A percentile compares a stretch with the other conserved stretches of the same genome.
These are phyloP conservation scores for Ara ararauna DNA, from an alignment of 2,797 vertebrate genomes.

Conservation along the genomic window DNA sequence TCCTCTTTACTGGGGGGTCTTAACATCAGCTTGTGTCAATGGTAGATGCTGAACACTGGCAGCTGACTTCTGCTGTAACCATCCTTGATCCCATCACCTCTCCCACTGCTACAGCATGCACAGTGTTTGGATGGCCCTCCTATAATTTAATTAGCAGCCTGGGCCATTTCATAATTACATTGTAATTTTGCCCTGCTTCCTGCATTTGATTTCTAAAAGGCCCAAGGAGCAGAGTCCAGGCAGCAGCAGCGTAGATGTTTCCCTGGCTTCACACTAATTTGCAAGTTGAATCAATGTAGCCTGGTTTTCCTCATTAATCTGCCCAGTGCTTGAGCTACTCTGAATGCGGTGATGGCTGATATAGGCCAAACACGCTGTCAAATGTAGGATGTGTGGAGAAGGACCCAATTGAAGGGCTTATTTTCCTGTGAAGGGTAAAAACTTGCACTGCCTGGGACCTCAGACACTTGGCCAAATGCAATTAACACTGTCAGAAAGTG, in stretches of 20 bases:
- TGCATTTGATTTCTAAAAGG: neutral
- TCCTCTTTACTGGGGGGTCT: neutral
- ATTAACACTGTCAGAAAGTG: neutral
- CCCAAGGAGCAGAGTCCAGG: neutral
- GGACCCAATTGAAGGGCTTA: neutral
- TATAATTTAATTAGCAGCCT: neutral
- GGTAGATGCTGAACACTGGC: neutral
- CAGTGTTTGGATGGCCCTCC: neutral
- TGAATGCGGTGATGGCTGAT: neutral
- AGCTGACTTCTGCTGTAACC: neutral
- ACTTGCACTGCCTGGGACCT: neutral
- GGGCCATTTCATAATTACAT: neutral
- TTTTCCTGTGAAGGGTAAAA: neutral
- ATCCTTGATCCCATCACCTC: neutral
- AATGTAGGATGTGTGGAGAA: neutral
- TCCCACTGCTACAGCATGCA: neutral
- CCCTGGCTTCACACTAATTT: neutral
- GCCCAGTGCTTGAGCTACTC: neutral
- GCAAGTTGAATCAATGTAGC: neutral
- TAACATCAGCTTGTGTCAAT: neutral
- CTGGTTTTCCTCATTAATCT: neutral
- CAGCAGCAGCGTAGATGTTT: neutral
- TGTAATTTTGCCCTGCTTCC: neutral
- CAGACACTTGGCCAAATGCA: neutral
- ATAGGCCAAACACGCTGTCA: accelerated